Evolutionary conservation across 2,797 vertebrate genomes (phyloP), one percentile per base, ranked within the genome.

Genomic region (Crocodylus rhombifer): DNA sequence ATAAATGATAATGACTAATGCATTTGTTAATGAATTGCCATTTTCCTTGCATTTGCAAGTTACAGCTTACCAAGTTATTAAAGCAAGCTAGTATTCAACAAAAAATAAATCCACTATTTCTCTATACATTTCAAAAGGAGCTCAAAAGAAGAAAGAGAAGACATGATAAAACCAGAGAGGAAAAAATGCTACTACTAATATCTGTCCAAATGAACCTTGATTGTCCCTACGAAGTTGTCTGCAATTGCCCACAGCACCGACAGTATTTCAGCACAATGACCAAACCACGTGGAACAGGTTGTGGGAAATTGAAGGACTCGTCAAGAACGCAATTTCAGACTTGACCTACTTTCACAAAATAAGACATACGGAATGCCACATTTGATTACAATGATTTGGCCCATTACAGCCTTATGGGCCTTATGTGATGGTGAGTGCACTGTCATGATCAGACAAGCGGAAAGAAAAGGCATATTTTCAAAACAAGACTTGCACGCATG

Each of bases 321-420:
- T 84, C 91, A 97, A 94, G 91, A 97, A 95, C 75, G 92, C 89
- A 94, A 97, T 97, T 98, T 97, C 98, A 98, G 98, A 98, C 98
- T 98, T 99, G 99, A 99, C 98, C 98, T 98, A 99, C 97, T 99
- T 99, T 98, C 96, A 85, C 85, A 94, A 96, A 97, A 97, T 97
- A 98, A 98, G 98, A 94, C 97, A 97, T 95, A 97, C 21, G 95
- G 88, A 94, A 98, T 77, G 98, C 98, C 98, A 98, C 98, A 98
- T 97, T 95, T 97, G 93, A 99, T 99, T 98, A 99, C 97, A 95
- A 42, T 97, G 97, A 98, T 93, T 94, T 78, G 93, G 96, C 96
- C 98, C 94, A 96, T 97, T 94, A 82, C 95, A 97, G 93, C 98
- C 98, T 98, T 98, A 95, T 98, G 97, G 98, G 98, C 98, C 42